Conservation (phyloP, 2,888 invertebrate genomes). For the Noctua janthina region DNA sequence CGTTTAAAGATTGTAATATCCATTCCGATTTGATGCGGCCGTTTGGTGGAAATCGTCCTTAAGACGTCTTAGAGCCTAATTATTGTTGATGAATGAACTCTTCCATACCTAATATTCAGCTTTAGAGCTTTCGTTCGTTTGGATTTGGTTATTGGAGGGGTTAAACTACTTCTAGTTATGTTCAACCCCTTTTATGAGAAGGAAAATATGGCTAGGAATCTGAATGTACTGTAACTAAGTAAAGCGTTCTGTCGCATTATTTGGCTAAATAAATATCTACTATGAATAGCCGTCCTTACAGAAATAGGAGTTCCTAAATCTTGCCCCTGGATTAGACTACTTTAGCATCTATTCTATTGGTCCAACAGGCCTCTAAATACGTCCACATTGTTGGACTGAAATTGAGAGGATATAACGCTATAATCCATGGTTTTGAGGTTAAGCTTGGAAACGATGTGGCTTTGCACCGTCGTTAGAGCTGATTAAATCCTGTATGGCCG, state of each 20-base stretch:
- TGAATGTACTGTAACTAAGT: background rate
- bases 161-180: background rate
- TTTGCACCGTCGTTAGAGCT: constrained; percentile 26
- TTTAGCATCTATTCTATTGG: constrained; percentile 15
- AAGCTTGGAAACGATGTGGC: constrained; percentile 20
- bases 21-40: too few species aligned
- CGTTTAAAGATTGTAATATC: too few species aligned
- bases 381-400: constrained; percentile 37
- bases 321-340: background rate
- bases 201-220: background rate
- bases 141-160: background rate
- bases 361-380: constrained; percentile 17
- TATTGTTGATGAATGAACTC: background rate
- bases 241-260: background rate
- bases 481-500: constrained; percentile 37
- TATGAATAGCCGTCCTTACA: background rate
- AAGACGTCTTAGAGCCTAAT: background rate
- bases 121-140: background rate
- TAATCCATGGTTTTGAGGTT: constrained; percentile 42
- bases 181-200: background rate
- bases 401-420: constrained; percentile 47
- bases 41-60: too few species aligned
- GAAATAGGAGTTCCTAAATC: constrained; percentile 8
- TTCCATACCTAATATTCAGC: background rate
- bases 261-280: background rate